phyloP scores from a whole-genome alignment of 1,140 invertebrate species.

The Aethina tumida region DNA sequence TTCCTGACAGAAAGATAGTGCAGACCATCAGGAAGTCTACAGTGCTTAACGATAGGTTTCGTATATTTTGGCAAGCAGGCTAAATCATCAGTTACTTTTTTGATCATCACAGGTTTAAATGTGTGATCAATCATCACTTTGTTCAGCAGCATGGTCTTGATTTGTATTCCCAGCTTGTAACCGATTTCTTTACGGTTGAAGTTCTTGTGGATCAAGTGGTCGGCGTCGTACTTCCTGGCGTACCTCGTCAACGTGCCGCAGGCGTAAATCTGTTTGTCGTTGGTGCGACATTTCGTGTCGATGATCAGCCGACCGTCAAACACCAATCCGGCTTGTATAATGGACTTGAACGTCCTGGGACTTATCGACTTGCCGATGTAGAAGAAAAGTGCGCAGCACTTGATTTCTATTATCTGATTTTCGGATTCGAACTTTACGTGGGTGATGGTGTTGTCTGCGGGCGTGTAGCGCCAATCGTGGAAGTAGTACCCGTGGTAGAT shows the following conservation, averaged over 20 bases:
- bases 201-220: slow-evolving; percentile 38
- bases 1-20: slow-evolving; percentile 39
- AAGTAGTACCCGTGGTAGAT: slow-evolving; percentile 26
- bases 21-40: slow-evolving; percentile 37
- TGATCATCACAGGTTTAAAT: slow-evolving; percentile 13
- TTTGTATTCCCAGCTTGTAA: slow-evolving; percentile 22
- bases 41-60: slow-evolving; percentile 35
- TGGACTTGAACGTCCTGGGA: slow-evolving; percentile 40
- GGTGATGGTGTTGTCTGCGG: slow-evolving; percentile 15
- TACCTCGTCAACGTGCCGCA: slow-evolving; percentile 58
- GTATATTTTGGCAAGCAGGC: slow-evolving; percentile 20
- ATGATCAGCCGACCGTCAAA: slow-evolving; percentile 62
- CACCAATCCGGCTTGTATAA: slow-evolving; percentile 54
- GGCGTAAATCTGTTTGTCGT: slow-evolving; percentile 55
- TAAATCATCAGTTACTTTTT: not conserved
- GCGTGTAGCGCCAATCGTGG: slow-evolving; percentile 24
- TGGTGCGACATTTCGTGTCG: slow-evolving; percentile 53
- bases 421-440: slow-evolving; percentile 36
- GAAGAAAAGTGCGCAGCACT: slow-evolving; percentile 42
- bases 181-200: slow-evolving; percentile 39
- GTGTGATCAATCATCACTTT: slow-evolving; percentile 13
- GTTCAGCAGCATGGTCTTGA: slow-evolving; percentile 21
- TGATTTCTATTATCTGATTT: slow-evolving; percentile 33
- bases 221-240: slow-evolving; percentile 42
- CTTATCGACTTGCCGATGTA: slow-evolving; percentile 39